Evolutionary conservation across 2,797 vertebrate genomes (phyloP), one percentile per base, ranked within the genome.

Genomic region (Perodicticus potto): DNA sequence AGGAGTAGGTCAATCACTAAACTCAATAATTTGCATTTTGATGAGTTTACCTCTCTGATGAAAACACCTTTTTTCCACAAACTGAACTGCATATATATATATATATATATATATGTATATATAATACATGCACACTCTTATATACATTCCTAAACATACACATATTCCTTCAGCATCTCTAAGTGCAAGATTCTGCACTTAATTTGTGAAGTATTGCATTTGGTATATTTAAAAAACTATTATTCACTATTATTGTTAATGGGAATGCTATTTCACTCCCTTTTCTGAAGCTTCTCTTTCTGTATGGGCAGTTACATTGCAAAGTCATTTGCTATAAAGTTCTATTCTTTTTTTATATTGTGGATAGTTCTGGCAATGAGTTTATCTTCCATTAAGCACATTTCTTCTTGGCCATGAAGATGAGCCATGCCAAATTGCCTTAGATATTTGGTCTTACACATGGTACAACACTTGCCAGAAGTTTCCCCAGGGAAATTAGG

Each of bases 341-440:
- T 92, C 40, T 27, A 29, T 94, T 40, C 69, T 63, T 63, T 45
- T 63, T 69, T 59, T 23, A 22, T n/a, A 91, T 5, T 16, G 55
- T 94, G 34, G 29, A 83, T 37, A 16, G 17, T 69, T 78, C 63
- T 94, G 93, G 95, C 91, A 96, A 45, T 40, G 84, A 96, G 89
- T 96, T 98, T 95, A 93, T 91, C 95, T 97, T 65, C 67, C 23
- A 13, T 81, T 92, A 85, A 96, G 91, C 86, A 93, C 81, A 95
- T 89, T 95, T 95, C 43, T 93, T 87, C 40, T 70, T 88, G 76
- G 63, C 63, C 74, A 29, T 27, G 23, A 83, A 45, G 43, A 74
- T 20, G 25, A 93, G 73, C 85, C 55, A 34, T 72, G 96, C 90
- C 93, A 96, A 96, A 95, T 37, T 93, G 81, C 72, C 63, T 87